Percentiles rank a stretch among this genome's conserved stretches.
These are phyloP conservation scores for Drosophila koepferae DNA, from an alignment of 2,888 invertebrate genomes.

Conservation along the genomic window DNA sequence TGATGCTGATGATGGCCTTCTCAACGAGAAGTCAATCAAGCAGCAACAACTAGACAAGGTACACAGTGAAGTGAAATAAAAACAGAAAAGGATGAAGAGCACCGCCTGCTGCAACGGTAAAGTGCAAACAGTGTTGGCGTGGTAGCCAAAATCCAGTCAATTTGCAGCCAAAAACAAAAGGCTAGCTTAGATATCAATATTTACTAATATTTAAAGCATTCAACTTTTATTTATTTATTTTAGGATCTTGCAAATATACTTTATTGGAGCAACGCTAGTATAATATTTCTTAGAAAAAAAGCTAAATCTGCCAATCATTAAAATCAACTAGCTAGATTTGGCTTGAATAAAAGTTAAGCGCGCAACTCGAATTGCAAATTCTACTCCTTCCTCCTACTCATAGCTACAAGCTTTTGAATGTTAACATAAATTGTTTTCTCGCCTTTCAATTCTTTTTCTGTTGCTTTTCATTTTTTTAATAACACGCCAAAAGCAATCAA, in stretches of 20 bases:
- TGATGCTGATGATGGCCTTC: slow-evolving; percentile 28
- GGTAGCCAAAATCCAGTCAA: background rate
- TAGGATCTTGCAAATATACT: background rate
- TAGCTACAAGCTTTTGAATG: slow-evolving; percentile 12
- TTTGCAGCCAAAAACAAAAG: background rate
- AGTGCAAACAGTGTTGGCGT: slow-evolving; percentile 9
- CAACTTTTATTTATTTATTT: too few species aligned
- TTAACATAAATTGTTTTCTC: slow-evolving; percentile 21
- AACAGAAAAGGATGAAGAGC: slow-evolving; percentile 16
- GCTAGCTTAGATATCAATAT: background rate
- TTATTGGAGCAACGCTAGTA: background rate
- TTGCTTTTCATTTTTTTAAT: slow-evolving; percentile 1
- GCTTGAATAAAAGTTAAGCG: background rate
- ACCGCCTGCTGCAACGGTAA: slow-evolving; percentile 10
- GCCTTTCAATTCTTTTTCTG: slow-evolving; percentile 8
- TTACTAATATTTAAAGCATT: too few species aligned
- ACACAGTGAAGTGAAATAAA: slow-evolving; percentile 14
- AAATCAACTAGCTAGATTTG: background rate
- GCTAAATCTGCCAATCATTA: background rate
- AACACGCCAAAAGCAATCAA: slow-evolving; percentile 33
- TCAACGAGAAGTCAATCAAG: slow-evolving; percentile 62
- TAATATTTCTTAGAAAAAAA: background rate
- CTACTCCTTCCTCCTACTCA: background rate
- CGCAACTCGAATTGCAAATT: background rate
- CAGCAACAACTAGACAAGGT: slow-evolving; percentile 15